phyloP scores from a whole-genome alignment of 1,140 invertebrate species.

The Latrodectus geometricus region DNA sequence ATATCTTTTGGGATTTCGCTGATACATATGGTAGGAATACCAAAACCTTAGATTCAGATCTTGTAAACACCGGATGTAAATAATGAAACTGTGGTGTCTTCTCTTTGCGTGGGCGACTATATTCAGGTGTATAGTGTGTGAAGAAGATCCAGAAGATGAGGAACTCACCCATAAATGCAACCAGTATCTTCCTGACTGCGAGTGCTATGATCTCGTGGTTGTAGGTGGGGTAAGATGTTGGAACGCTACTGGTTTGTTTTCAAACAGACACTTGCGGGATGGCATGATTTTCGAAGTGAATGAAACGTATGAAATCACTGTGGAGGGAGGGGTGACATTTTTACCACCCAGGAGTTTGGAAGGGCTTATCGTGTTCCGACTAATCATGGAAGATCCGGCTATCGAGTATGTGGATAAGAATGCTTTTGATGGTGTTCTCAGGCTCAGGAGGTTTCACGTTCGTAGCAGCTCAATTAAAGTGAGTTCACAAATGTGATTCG shows the following conservation, averaged over 20 bases:
- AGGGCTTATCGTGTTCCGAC: slow-evolving; percentile 13
- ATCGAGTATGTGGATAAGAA: neutral
- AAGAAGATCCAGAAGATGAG: neutral
- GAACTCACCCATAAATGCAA: neutral
- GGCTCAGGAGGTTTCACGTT: slow-evolving; percentile 26
- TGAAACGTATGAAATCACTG: slow-evolving; percentile 12
- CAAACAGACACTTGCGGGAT: neutral
- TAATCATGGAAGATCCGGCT: slow-evolving; percentile 4
- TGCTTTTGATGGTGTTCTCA: slow-evolving; percentile 25
- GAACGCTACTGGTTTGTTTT: neutral
- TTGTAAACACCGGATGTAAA: too few relatives aligned
- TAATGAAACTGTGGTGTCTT: too few relatives aligned
- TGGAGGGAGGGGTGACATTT: neutral
- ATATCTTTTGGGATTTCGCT: too few relatives aligned
- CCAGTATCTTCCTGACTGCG: neutral
- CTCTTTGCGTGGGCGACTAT: too few relatives aligned
- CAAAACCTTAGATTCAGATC: too few relatives aligned
- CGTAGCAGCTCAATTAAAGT: slow-evolving; percentile 24
- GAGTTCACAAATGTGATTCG: neutral
- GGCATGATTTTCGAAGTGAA: slow-evolving; percentile 2
- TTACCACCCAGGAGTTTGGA: neutral
- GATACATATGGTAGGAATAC: too few relatives aligned
- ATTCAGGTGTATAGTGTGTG: too few relatives aligned
- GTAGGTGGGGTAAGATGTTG: neutral
- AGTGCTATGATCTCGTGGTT: neutral